Evolutionary conservation across 2,797 vertebrate genomes (phyloP).

Genomic region (Intellagama lesueurii): DNA sequence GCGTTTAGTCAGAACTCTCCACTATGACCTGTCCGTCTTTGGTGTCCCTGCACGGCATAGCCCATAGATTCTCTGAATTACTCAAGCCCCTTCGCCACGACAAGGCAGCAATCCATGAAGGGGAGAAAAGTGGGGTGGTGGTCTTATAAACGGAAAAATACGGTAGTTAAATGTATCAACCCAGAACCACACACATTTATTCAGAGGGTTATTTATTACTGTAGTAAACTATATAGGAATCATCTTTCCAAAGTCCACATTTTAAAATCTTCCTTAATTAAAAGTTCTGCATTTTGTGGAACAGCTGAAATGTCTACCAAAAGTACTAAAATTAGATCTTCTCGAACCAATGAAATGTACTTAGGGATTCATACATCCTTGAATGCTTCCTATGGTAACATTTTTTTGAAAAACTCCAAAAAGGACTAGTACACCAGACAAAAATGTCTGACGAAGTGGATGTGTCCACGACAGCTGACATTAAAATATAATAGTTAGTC

Average conservation of each 20-base stretch:
- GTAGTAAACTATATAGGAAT: neutral
- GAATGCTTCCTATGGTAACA: too few relatives aligned
- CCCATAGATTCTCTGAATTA: too few relatives aligned
- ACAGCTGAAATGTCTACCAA: neutral
- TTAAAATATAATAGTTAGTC: too few relatives aligned
- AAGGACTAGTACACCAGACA: neutral
- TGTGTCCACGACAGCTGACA: too few relatives aligned
- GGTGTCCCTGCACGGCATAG: too few relatives aligned
- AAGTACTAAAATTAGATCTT: neutral
- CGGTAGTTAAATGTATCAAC: neutral
- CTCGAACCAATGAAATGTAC: neutral
- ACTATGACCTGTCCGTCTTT: too few relatives aligned
- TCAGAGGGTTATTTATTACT: neutral
- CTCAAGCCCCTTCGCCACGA: too few relatives aligned
- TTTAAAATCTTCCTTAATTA: neutral
- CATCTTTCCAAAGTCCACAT: neutral
- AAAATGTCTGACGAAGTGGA: neutral
- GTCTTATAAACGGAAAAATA: too few relatives aligned
- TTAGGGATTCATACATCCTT: too few relatives aligned
- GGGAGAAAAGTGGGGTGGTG: too few relatives aligned
- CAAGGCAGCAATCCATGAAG: too few relatives aligned
- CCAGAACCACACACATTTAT: neutral
- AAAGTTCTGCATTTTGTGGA: neutral
- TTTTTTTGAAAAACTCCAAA: neutral
- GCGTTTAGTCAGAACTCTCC: too few relatives aligned